A percentile compares a stretch with the other conserved stretches of the same genome.
Evolutionary conservation across 2,888 invertebrate genomes (phyloP).

Genomic region (Drosophila gaucha): DNA sequence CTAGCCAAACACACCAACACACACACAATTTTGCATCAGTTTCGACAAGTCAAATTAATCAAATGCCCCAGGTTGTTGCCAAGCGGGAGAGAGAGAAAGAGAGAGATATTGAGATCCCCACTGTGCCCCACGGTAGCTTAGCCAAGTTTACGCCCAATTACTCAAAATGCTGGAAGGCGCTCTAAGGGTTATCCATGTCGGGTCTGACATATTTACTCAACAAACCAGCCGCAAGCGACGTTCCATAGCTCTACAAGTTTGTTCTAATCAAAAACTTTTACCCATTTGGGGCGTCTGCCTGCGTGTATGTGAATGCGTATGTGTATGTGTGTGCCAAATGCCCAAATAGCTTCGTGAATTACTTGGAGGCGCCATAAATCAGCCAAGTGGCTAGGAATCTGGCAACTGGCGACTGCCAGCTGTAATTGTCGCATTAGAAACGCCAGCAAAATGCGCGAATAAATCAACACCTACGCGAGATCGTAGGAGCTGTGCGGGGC

Average conservation of each 20-base stretch:
- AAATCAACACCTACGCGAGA: constrained; percentile 66
- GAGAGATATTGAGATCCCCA: background rate
- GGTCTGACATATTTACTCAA: constrained; percentile 77
- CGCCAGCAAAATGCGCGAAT: constrained; percentile 72
- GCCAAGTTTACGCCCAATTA: constrained; percentile 72
- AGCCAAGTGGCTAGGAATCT: constrained; percentile 71
- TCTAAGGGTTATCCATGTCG: constrained; percentile 46
- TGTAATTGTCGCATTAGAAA: constrained; percentile 78
- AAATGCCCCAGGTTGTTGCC: constrained; percentile 50
- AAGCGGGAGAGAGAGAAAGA: constrained; percentile 1
- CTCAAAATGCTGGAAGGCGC: constrained; percentile 42
- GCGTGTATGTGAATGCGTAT: constrained; percentile 32
- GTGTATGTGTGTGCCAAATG: constrained; percentile 70
- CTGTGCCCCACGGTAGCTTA: constrained; percentile 47
- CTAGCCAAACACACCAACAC: constrained; percentile 19
- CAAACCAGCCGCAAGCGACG: constrained; percentile 59
- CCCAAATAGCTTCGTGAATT: constrained; percentile 69
- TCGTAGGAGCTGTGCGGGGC: background rate
- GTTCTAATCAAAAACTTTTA: constrained; percentile 65
- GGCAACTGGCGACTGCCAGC: constrained; percentile 43
- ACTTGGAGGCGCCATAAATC: constrained; percentile 72
- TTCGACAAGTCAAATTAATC: constrained; percentile 72
- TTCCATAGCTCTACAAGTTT: constrained; percentile 25
- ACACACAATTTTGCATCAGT: constrained; percentile 64
- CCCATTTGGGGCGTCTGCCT: constrained; percentile 47